Evolutionary conservation across 2,888 invertebrate species (phyloP), one percentile per base, ranked within the genome.

Genomic region (Hyppa rectilinea): DNA sequence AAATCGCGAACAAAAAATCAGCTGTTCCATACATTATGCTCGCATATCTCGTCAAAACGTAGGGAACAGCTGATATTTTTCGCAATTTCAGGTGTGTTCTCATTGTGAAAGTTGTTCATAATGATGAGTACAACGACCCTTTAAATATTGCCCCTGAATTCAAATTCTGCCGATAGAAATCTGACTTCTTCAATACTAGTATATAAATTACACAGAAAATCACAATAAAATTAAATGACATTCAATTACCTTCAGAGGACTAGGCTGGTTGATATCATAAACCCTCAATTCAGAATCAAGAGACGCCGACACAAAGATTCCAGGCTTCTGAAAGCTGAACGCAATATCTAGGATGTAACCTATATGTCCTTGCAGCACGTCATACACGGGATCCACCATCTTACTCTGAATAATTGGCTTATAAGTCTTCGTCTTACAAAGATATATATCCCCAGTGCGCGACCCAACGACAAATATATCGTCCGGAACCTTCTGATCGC

Each of bases 201-300:
- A n/a, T n/a, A n/a, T n/a, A n/a, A n/a, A n/a, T n/a, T n/a, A n/a
- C n/a, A n/a, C n/a, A n/a, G n/a, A n/a, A n/a, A n/a, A n/a, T n/a
- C n/a, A n/a, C n/a, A n/a, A n/a, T n/a, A n/a, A n/a, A n/a, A n/a
- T n/a, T n/a, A n/a, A n/a, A n/a, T n/a, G n/a, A n/a, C n/a, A n/a
- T n/a, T n/a, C n/a, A n/a, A n/a, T n/a, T n/a, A 94, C 95, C 91
- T 92, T 95, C 65, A 96, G 71, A 4, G 94, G 94, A 61, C 87
- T 84, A 0, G 81, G 66, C 71, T 94, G 94, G 12, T 87, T 87
- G 0, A 95, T 87, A 76, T 93, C 90, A 74, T 94, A 95, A 1
- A 96, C 77, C 5, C 94, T 85, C 36, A 95, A 49, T 79, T 95
- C 95, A 0, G 95, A 92, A 60, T 95, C 95, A 50, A 93, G 92